Base-by-base conservation (phyloP, 2,888 invertebrate genomes). In the Atrina japonica region DNA sequence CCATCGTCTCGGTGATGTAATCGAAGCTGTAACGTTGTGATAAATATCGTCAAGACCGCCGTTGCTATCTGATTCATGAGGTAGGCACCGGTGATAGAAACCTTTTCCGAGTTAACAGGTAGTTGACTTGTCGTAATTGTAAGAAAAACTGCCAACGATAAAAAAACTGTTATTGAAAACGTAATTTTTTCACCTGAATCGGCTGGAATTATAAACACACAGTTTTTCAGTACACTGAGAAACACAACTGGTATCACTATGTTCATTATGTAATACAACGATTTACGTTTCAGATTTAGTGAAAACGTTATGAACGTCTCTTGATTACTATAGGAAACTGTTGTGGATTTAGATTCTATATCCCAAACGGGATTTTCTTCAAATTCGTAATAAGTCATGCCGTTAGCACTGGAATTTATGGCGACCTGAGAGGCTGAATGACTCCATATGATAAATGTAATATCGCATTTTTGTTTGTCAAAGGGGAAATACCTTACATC, bases 401-500 rank as follows among this genome's bases (percentile, higher is more conserved):
- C 68, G 16, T 41, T 41, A 3, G 11, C 21, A 3, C 55, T 61
- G 53, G 64, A 61, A 0, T 59, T 60, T 0, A 72, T 75, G 9
- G 69, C 66, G 0, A 82, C 66, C 11, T 77, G 65, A 3, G 25
- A 47, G 9, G 61, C 68, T 1, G 76, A 65, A 60, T 77, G 73
- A n/a, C 77, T 78, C 82, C 82, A 82, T 5, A 77, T 74, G 1
- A 80, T 59, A 47, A 77, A 82, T 18, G 71, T 77, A 3, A 82
- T 55, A n/a, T 75, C 72, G 52, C 82, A 82, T 1, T 65, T 70
- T 9, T 80, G 80, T 45, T 66, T 69, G 40, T 82, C 82, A 43
- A 78, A 82, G 3, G 82, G 78, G 52, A 78, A 82, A 40, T 66
- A 75, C 2, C 70, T 77, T 1, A 78, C 75, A 35, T 82, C 78